Conservation (phyloP, 2,797 vertebrate genomes). For the Zenarchopterus dispar region DNA sequence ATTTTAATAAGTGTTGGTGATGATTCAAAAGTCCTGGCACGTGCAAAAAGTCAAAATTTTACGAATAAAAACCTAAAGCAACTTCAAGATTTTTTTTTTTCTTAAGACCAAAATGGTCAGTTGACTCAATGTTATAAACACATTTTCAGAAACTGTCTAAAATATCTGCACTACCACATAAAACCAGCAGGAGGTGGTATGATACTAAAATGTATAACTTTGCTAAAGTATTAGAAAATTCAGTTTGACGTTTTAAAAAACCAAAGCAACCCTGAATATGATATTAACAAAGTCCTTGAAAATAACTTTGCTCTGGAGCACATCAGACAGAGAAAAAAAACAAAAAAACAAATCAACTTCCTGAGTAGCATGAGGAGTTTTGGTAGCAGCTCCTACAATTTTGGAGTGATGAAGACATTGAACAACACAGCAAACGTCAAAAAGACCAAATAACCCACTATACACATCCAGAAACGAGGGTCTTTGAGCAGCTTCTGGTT, state of each 20-base stretch:
- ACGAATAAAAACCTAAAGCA: not conserved
- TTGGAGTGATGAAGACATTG: conserved; percentile 89
- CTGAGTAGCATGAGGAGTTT: conserved; percentile 39
- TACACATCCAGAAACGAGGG: conserved; percentile 90
- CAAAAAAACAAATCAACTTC: no score
- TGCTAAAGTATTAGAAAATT: not conserved
- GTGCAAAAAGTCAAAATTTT: no score
- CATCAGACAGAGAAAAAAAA: conserved; percentile 14
- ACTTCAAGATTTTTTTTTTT: conserved; percentile 3
- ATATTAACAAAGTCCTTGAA: conserved; percentile 18
- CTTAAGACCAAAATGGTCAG: not conserved
- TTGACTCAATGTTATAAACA: conserved; percentile 8
- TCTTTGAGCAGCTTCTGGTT: conserved; percentile 87
- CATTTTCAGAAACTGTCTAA: conserved; percentile 11
- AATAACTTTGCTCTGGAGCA: conserved; percentile 4
- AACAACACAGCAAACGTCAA: conserved; percentile 87
- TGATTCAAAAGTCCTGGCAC: not conserved
- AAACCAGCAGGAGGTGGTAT: conserved; percentile 30
- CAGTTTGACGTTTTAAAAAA: not conserved
- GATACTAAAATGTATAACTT: not conserved
- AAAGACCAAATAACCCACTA: conserved; percentile 82
- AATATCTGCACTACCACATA: conserved; percentile 13
- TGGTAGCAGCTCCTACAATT: conserved; percentile 39
- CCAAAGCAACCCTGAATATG: not conserved
- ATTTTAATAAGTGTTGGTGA: not conserved